Evolutionary conservation across 23 tunicate species (phyloP), one percentile per base, ranked within the genome.

Genomic region (Clavelina lepadiformis): DNA sequence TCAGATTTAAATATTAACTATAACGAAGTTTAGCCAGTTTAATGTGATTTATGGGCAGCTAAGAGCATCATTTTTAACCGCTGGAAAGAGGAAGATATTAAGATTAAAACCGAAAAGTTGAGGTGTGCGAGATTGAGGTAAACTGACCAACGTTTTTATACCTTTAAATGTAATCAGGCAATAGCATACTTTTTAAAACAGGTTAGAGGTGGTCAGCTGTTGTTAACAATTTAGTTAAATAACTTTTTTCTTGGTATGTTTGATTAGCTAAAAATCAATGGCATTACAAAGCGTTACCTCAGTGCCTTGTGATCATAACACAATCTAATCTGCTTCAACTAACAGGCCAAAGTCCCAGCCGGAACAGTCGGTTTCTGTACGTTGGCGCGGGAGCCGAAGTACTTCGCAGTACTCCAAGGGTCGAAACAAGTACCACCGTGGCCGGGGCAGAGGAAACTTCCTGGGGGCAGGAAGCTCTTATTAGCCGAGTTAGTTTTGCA

Each of bases 351-450:
- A 83, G 82, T 28, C 81, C 95, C 23, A 72, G 94, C 72, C 74
- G 82, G 35, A 61, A 29, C 49, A 51, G 46, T 30, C 81, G 76
- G 15, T 88, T 88, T 34, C 78, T 88, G 51, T 88, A 80, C 76
- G 68, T 88, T 46, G 96, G 96, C 31, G 77, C 95, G 27, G 84
- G 95, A 53, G 87, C 95, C 22, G 69, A 66, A 38, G 51, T 56
- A 6, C 33, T n/a, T 29, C 25, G 45, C 29, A 50, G 63, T 0
- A 63, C n/a, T n/a, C n/a, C n/a, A n/a, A n/a, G n/a, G n/a, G n/a
- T n/a, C n/a, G n/a, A n/a, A 58, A 69, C 25, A 31, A 7, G 33
- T 19, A 13, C 58, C 23, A 22, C 31, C 68, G 34, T 35, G 28
- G 28, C 20, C 28, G 61, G 30, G 30, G 61, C 61, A 24, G 34